Evolutionary conservation across 1,140 invertebrate species (phyloP), one percentile per base, ranked within the genome.

Genomic region (Mycetomoellerius zeteki): DNA sequence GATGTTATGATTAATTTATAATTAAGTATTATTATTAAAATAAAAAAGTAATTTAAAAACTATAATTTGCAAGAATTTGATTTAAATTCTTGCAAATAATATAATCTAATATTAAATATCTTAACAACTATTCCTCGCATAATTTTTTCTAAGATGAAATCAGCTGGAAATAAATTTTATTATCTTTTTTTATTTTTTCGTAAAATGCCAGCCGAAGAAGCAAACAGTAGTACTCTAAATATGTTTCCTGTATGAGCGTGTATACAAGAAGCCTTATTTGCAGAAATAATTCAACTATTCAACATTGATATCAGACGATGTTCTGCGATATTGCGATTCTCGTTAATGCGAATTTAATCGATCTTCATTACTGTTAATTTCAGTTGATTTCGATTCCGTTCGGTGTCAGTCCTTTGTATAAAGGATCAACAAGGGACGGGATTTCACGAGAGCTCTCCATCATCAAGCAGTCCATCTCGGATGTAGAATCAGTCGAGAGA

Each of bases 401-500:
- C 30, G 50, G n/a, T 30, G 1, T 16, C 19, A 33, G n/a, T 81
- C 16, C 69, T 84, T 84, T 60, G 24, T 58, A 33, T 43, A 43
- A 43, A 60, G 24, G 19, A 50, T 30, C 43, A 58, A 37, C 10
- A 50, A 16, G 21, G 64, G 33, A 10, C 3, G n/a, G 10, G 30
- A 67, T n/a, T 65, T 6, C 21, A 54, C 3, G 62, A 43, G 33
- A 47, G 43, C 47, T 75, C 47, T 60, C 37, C 80, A 60, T 84
- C 80, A 60, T 73, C 33, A 67, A 58, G n/a, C 12, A 33, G 54
- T 58, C 3, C 24, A 12, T 33, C 80, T 84, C 24, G 27, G 8
- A 84, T 84, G 30, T 33, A 60, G 27, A 73, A 62, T 84, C 43
- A 24, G 37, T 47, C 24, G 80, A 73, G 69, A 73, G 37, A 73